Percentiles rank a stretch among this genome's conserved stretches.
Evolutionary conservation across 35 echinoderm and acorn worm genomes (phyloP).

Genomic region (Stichopus chloronotus): DNA sequence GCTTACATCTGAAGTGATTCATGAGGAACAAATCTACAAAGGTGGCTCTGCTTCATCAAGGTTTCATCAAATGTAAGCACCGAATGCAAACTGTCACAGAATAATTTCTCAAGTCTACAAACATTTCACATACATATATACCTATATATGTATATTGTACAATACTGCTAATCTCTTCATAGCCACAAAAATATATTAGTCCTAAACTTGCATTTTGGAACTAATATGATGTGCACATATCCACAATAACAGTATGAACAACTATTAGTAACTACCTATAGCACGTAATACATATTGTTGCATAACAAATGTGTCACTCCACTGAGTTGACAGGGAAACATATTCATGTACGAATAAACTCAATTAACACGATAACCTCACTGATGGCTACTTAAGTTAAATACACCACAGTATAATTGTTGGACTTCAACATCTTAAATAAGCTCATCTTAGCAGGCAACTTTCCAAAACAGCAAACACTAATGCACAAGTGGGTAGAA

Average conservation of each 20-base stretch:
- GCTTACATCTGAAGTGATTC: not conserved
- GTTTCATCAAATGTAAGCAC: not conserved
- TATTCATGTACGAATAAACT: not conserved
- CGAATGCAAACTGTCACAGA: not conserved
- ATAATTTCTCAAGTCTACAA: not conserved
- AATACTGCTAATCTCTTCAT: not conserved
- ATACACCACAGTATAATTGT: not conserved
- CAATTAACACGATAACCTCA: not conserved
- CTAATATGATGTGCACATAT: not conserved
- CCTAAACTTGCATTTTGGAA: not conserved
- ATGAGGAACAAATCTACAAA: not conserved
- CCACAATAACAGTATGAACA: too few species aligned
- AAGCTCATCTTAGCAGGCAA: not conserved
- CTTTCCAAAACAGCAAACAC: constrained; percentile 23
- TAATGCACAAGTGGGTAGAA: constrained; percentile 94
- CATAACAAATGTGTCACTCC: not conserved
- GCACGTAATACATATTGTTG: not conserved
- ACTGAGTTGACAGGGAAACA: not conserved
- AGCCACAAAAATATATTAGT: not conserved
- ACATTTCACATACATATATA: not conserved
- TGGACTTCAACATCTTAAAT: not conserved
- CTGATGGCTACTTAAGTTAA: not conserved
- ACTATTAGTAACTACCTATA: too few species aligned
- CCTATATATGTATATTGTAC: not conserved
- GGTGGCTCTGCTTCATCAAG: not conserved